phyloP scores from a whole-genome alignment of 2,797 vertebrate species.

The Falco rusticolus region DNA sequence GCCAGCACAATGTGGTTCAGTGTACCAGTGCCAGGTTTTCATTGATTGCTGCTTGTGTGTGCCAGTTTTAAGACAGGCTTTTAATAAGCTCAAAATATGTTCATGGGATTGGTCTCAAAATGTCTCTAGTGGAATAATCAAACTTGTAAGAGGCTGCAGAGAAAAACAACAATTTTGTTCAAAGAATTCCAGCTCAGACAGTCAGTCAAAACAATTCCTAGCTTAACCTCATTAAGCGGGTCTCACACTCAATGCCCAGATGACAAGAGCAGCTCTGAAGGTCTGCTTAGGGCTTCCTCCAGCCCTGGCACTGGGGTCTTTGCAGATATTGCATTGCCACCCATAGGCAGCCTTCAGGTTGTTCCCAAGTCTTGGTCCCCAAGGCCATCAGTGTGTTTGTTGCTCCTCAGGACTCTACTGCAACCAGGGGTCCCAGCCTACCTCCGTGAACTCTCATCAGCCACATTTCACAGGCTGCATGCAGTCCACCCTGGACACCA shows the following conservation, averaged over 20 bases:
- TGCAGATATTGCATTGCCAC: neutral
- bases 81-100: constrained; percentile 72
- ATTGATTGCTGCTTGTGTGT: constrained; percentile 55
- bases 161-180: constrained; percentile 15
- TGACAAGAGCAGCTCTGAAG: neutral
- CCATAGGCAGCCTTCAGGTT: neutral
- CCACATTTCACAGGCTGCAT: neutral
- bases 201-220: constrained; percentile 37
- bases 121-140: constrained; percentile 59
- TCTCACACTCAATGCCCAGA: neutral
- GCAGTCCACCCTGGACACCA: neutral
- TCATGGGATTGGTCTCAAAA: constrained; percentile 67
- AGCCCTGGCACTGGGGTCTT: neutral
- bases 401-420: accelerated
- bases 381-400: neutral
- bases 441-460: neutral
- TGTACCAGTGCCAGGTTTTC: constrained; percentile 54
- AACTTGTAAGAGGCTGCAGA: constrained; percentile 38
- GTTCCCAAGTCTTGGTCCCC: neutral
- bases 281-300: neutral
- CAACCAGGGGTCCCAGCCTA: neutral
- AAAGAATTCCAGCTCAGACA: constrained; percentile 36
- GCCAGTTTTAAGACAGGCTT: constrained; percentile 69
- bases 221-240: neutral
- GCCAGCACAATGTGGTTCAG: constrained; percentile 49